Conservation (phyloP, 1,140 invertebrate genomes). For the Drosophila willistoni region DNA sequence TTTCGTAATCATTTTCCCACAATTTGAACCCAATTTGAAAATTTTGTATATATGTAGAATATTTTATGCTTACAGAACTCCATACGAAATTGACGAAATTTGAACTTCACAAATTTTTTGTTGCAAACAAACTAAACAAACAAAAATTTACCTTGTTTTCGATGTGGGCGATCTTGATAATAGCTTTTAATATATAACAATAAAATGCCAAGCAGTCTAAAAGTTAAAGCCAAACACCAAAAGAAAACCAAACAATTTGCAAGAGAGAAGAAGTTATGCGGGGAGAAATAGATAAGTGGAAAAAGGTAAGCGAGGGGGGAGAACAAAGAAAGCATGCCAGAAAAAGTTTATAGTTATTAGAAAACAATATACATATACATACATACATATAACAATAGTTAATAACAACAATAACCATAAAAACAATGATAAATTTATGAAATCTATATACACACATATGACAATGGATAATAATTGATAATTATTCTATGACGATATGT, state of each 20-base stretch:
- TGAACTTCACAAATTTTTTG: too few relatives aligned
- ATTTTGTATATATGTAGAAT: too few relatives aligned
- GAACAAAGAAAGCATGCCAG: neutral
- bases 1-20: too few relatives aligned
- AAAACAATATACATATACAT: neutral
- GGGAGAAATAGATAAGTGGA: neutral
- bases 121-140: neutral
- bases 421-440: neutral
- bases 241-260: neutral
- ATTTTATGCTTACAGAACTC: too few relatives aligned
- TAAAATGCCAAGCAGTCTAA: neutral
- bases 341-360: neutral
- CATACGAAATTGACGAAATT: too few relatives aligned
- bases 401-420: neutral
- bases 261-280: neutral
- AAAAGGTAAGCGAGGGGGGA: neutral
- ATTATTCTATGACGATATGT: neutral
- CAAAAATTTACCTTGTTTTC: neutral
- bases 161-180: neutral
- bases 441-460: neutral
- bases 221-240: neutral
- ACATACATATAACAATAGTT: neutral
- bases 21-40: too few relatives aligned
- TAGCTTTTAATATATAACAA: neutral
- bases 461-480: slow-evolving; percentile 1